Base-by-base conservation (phyloP, 1,140 invertebrate genomes). In the Nasonia giraulti region DNA sequence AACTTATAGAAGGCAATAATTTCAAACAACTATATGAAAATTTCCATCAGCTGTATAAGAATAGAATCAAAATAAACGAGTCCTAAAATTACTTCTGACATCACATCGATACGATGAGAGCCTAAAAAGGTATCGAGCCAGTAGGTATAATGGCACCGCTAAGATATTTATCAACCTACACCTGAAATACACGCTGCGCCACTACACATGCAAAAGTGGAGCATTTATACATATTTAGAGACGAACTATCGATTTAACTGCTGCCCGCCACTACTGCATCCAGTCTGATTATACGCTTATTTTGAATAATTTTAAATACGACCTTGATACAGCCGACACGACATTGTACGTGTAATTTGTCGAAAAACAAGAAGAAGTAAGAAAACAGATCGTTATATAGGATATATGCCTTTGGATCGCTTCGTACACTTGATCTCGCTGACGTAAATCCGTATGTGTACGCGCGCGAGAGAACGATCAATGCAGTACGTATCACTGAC, bases 291-390 rank as follows among this genome's bases (percentile, higher is more conserved):
- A 31, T 31, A 31, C 23, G 6, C 23, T 33, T 71, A 33, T 71
- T 71, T 71, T 71, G 68, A 71, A 71, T 71, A 71, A 71, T 71
- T 71, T 71, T 71, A 17, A 33, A 33, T 33, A 33, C 68, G 68
- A 71, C 68, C 68, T 71, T 71, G 68, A 71, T 27, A n/a, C 2
- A n/a, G 1, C 23, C 62, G 62, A 66, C 4, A 66, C 20, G 66
- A 27, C 1, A 71, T 33, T 62, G 5, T 62, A 5, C 17, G 50
- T 14, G 12, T 69, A 4, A 27, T 23, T 69, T 10, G 66, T 23
- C 20, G 23, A 27, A 69, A 27, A n/a, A 31, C 4, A n/a, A 31
- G 2, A 33, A 71, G 6, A 31, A 31, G 1, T 27, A 27, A 27
- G 27, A 14, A 71, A 33, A 71, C 14, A 71, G 11, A 71, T 71